Conservation (phyloP, 1,140 invertebrate species). For the Grapholita molesta region DNA sequence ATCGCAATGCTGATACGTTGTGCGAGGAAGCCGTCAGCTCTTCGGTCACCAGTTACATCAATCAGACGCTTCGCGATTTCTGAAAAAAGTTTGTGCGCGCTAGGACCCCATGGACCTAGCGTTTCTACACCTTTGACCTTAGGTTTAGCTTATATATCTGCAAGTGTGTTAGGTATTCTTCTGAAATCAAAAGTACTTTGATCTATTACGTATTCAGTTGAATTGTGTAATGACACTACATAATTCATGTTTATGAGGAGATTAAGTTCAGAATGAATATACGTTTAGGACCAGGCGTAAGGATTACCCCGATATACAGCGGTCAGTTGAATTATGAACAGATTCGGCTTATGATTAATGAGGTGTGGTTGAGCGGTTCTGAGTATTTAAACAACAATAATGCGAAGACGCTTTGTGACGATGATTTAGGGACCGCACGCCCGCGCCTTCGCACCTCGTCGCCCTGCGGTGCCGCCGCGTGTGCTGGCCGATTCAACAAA, state of each 20-base stretch:
- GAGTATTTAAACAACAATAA: conserved; percentile 36
- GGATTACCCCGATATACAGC: conserved; percentile 11
- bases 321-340: conserved; percentile 8
- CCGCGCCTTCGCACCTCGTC: neutral
- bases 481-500: too few species aligned
- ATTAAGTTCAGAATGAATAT: neutral
- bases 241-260: conserved; percentile 5
- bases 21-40: too few species aligned
- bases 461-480: neutral
- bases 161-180: too few species aligned
- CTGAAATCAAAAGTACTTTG: neutral
- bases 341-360: neutral
- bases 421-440: conserved; percentile 29
- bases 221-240: neutral
- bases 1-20: too few species aligned
- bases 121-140: too few species aligned
- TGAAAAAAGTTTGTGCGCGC: too few species aligned
- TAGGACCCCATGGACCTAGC: too few species aligned
- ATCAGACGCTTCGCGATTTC: too few species aligned
- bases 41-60: too few species aligned
- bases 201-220: neutral
- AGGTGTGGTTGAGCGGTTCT: conserved; percentile 8
- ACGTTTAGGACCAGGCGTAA: neutral
- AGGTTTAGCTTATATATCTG: too few species aligned
- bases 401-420: conserved; percentile 24